phyloP scores from a whole-genome alignment of 2,113 vertebrate species.

The Natator depressus region DNA sequence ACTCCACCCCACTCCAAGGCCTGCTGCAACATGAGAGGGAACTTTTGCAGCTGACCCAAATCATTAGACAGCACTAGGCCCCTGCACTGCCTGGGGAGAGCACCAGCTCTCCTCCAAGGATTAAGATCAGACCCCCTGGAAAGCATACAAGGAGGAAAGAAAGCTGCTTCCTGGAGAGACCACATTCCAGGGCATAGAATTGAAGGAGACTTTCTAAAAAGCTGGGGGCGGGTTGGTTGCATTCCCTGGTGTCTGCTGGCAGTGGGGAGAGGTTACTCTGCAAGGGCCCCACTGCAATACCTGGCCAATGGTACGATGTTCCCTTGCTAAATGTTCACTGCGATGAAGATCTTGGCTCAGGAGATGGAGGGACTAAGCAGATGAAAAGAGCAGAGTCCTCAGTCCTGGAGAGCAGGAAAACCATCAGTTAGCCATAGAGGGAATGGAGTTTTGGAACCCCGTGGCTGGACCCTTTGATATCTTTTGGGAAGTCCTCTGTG shows the following conservation, averaged over 20 bases:
- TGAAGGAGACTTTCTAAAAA: background rate
- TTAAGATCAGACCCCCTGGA: background rate
- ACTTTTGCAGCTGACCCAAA: background rate
- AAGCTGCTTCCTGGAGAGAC: background rate
- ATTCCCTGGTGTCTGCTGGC: background rate
- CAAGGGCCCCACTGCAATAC: background rate
- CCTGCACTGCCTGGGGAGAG: background rate
- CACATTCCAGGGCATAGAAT: background rate
- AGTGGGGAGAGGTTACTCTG: background rate
- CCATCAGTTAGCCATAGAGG: background rate
- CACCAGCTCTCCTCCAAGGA: accelerated
- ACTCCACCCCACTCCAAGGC: background rate
- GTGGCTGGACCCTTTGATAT: background rate
- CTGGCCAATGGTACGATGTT: background rate
- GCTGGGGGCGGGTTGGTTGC: background rate
- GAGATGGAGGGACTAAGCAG: background rate
- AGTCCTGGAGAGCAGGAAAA: background rate
- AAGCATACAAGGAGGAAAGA: background rate
- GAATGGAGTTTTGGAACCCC: background rate
- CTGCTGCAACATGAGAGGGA: background rate
- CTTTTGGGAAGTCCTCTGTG: background rate
- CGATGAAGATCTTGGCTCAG: background rate
- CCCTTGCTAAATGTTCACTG: background rate
- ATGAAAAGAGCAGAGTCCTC: background rate
- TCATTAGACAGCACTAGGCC: background rate